Conservation (phyloP, 2,113 vertebrate species). For the Eurypyga helias region DNA sequence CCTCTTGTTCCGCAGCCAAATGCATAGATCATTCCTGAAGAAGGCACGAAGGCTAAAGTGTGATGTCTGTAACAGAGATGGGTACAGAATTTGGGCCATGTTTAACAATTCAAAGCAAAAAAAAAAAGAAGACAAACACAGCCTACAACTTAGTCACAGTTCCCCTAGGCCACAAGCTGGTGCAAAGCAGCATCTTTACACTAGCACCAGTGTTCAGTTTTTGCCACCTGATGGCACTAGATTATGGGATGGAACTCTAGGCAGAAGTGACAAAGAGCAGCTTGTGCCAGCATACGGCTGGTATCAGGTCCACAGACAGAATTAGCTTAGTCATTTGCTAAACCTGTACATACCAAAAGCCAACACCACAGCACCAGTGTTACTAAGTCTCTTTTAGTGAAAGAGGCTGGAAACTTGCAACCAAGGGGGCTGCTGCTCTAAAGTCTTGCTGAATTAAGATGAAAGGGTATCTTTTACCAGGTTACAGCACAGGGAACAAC, state of each 20-base stretch:
- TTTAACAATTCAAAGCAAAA: background rate
- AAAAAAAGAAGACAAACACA: background rate
- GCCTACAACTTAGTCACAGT: background rate
- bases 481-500: background rate
- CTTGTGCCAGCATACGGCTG: accelerated
- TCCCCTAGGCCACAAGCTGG: background rate
- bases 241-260: background rate
- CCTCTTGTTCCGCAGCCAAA: slow-evolving; percentile 94
- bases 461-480: background rate
- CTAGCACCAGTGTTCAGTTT: background rate
- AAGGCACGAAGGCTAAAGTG: slow-evolving; percentile 94
- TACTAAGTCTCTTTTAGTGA: background rate
- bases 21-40: slow-evolving; percentile 92
- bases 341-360: background rate
- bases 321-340: slow-evolving; percentile 6
- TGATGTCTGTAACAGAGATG: slow-evolving; percentile 82
- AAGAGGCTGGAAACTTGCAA: background rate
- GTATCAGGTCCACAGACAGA: background rate
- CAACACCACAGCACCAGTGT: background rate
- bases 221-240: slow-evolving; percentile 38
- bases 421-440: background rate
- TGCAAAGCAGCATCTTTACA: background rate
- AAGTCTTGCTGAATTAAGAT: background rate
- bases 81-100: background rate
- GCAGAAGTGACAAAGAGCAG: background rate